Percentiles rank a stretch among this genome's conserved stretches.
These are phyloP conservation scores for Zhengitettix transpicula DNA, from an alignment of 2,888 invertebrate species.

Conservation along the genomic window DNA sequence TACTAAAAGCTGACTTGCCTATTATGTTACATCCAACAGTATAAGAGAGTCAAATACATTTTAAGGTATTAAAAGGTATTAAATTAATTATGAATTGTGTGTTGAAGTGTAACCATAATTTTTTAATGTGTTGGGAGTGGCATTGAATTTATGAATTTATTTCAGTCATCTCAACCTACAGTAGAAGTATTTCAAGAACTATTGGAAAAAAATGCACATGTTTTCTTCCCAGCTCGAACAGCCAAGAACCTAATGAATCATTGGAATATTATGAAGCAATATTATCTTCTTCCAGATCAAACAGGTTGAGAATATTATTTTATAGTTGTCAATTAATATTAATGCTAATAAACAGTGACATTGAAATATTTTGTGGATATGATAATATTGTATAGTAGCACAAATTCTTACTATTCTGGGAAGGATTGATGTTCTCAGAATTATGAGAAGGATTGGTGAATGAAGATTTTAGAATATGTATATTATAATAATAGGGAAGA, in stretches of 20 bases:
- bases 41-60: background rate
- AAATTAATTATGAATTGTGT: background rate
- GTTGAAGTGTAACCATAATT: background rate
- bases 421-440: no score
- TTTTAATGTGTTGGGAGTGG: background rate
- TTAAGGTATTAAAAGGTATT: background rate
- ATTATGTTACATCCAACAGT: no score
- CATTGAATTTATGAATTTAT: conserved; percentile 1
- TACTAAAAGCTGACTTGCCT: no score
- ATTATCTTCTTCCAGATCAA: conserved; percentile 81
- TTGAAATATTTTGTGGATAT: no score
- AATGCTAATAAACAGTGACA: no score
- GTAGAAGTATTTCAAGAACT: conserved; percentile 71
- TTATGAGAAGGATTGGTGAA: no score
- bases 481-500: no score
- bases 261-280: conserved; percentile 86
- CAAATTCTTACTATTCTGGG: no score
- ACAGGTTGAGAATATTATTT: conserved; percentile 30
- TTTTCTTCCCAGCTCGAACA: conserved; percentile 78
- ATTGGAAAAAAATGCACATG: conserved; percentile 62
- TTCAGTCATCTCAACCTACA: conserved; percentile 51
- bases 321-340: no score
- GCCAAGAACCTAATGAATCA: conserved; percentile 70
- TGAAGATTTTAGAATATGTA: no score
- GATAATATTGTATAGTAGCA: no score